phyloP scores from a whole-genome alignment of 2,888 invertebrate species.

The Apodemia duryi region DNA sequence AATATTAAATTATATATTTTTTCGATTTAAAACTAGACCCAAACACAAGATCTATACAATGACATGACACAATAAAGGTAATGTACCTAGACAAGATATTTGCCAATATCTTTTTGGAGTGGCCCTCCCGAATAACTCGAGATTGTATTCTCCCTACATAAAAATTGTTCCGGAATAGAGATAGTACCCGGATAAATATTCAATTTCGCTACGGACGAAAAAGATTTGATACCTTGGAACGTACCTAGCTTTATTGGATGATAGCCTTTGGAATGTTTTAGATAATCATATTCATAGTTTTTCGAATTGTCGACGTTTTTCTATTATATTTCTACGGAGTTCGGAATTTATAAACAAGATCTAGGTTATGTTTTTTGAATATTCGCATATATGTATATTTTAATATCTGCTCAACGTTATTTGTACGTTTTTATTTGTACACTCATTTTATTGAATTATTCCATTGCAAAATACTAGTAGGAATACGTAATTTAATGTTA shows the following conservation, averaged over 20 bases:
- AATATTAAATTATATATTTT: no score
- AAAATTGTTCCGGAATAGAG: constrained; percentile 79
- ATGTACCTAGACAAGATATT: constrained; percentile 71
- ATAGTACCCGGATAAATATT: constrained; percentile 79
- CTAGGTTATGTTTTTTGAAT: not conserved
- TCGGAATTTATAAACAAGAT: constrained; percentile 16
- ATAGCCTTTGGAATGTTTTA: constrained; percentile 74
- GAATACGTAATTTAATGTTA: no score
- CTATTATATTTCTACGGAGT: constrained; percentile 17
- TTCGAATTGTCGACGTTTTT: constrained; percentile 41
- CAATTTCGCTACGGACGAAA: constrained; percentile 78
- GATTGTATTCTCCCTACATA: constrained; percentile 77
- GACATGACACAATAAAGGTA: constrained; percentile 75
- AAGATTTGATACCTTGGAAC: constrained; percentile 78
- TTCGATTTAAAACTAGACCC: constrained; percentile 48
- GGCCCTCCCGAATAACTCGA: constrained; percentile 76
- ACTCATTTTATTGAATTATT: no score
- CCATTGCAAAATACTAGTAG: no score
- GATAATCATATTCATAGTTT: constrained; percentile 78
- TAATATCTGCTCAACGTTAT: no score
- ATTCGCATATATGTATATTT: no score
- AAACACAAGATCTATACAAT: constrained; percentile 51
- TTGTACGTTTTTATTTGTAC: no score
- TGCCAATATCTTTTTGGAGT: constrained; percentile 75
- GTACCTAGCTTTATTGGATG: constrained; percentile 74